Evolutionary conservation across 2,113 vertebrate species (phyloP), one percentile per base, ranked within the genome.

Genomic region (Penelope pileata): DNA sequence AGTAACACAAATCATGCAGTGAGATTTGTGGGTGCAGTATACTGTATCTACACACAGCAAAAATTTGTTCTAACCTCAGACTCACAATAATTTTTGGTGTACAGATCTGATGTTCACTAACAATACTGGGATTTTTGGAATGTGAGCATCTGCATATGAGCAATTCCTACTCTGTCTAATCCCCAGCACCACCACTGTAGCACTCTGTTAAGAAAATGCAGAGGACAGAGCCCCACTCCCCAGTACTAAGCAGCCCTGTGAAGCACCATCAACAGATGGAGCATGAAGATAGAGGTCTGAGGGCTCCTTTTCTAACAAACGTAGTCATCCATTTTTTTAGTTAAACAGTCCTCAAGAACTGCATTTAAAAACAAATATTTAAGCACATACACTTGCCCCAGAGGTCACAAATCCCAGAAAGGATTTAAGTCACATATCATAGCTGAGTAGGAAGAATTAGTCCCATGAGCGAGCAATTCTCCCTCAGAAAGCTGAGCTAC

Each of bases 401-500:
- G 73, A 68, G 38, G 42, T 23, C 50, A 83, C 54, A 83, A 91
- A 73, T 32, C 12, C 62, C 51, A 2, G 30, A 59, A 80, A 59
- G 45, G 7, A 83, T 56, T 59, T 48, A 45, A 53, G 83, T 91
- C 68, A 85, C 68, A 86, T 16, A 78, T 59, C 60, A 77, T 24
- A 88, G 77, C 24, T 29, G 42, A 93, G 26, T 8, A 90, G 68
- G 56, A 77, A 91, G 32, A 93, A 86, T 53, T 84, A 82, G 86
- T 91, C 89, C 69, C 74, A 79, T 38, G 69, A 87, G 81, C 70
- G 69, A 85, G 84, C 77, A 91, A 91, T 81, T 86, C 64, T 45
- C 76, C 53, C 48, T 92, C 89, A 72, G 60, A 92, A 92, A 87
- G 72, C 45, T 9, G 3, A 87, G 83, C 60, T 85, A 83, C 0